Base-by-base conservation (phyloP, 2,888 invertebrate species). In the Deroplatys truncata region DNA sequence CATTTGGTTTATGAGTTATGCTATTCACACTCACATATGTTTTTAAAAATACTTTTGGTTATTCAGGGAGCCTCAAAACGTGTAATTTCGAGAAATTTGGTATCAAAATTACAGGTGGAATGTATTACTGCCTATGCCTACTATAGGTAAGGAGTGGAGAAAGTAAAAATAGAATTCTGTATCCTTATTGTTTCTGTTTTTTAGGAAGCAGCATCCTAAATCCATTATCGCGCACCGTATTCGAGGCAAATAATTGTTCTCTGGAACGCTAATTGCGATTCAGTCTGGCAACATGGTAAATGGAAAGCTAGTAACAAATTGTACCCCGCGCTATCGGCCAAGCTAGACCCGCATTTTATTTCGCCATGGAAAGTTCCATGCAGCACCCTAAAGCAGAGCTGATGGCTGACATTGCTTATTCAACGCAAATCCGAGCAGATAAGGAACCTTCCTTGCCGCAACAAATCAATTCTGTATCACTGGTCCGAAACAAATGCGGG, bases 321-420 rank as follows among this genome's bases (percentile, higher is more conserved):
- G 35, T 35, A 35, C 35, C 1, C 83, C 5, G 82, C 82, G 35
- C 35, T 87, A 82, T 87, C 87, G 87, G 86, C 28, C 86, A 86
- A 72, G 2, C 86, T 72, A 56, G 72, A 25, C 82, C 29, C 87
- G 82, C 5, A 83, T 87, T 87, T 82, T 87, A 83, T 87, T 87
- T 87, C 87, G 82, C 87, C 25, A 28, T 82, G 87, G 87, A 83
- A 87, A 15, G 56, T 82, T 31, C 87, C 82, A 82, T n/a, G 35
- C 31, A 9, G 10, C 82, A 16, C 85, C 86, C 86, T 28, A 56
- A 86, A 56, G 29, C 13, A 72, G 28, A 56, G 86, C 82, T n/a
- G 25, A 9, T 35, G 86, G n/a, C 86, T 13, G 35, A 87, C 87
- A 87, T 87, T 87, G 87, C 82, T 87, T 87, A 87, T 87, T 87